Base-by-base conservation (phyloP, 92 coral and sea anemone genomes). In the Siderastrea radians region DNA sequence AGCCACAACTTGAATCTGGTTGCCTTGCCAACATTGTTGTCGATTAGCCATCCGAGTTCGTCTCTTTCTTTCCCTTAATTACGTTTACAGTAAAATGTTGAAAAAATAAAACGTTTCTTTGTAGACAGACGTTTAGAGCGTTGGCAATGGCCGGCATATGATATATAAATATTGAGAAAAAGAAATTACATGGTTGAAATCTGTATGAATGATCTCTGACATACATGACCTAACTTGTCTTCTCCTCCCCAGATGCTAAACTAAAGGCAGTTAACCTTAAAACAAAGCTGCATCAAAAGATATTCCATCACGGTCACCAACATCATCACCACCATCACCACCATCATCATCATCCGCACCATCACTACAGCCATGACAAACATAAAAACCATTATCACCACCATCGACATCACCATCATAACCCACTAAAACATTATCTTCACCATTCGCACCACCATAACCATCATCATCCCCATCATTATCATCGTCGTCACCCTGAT, bases 271-370 rank as follows among this genome's bases (percentile, higher is more conserved):
- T 82, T 15, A 43, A 57, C 14, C 78, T 69, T 58, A 55, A 82
- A 16, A 48, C 67, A 71, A 70, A 82, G 86, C 53, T 82, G 9
- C 78, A 54, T 17, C 61, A 72, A 1, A 82, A 82, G 69, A 82
- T 70, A 15, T 82, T 82, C 54, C 66, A 7, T 0, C 66, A 49
- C 11, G 3, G 45, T 3, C 54, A 68, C 19, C 86, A 72, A 16
- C 87, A 61, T 15, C 49, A 60, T 7, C 87, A 72, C 3, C 78
- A 11, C 16, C 86, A 66, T 54, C 51, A 79, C 43, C 74, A 68
- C 38, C 75, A 79, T 15, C 83, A 64, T n/a, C 57, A 62, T 19
- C 74, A 65, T 7, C 84, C 14, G 44, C 84, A 60, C 5, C 80
- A 71, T 49, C 79, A 83, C 53, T 44, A 15, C n/a, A 77, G 60